Percentiles rank a stretch among this genome's conserved stretches.
phyloP scores from a whole-genome alignment of 1,140 invertebrate genomes.

The Scylla paramamosain region DNA sequence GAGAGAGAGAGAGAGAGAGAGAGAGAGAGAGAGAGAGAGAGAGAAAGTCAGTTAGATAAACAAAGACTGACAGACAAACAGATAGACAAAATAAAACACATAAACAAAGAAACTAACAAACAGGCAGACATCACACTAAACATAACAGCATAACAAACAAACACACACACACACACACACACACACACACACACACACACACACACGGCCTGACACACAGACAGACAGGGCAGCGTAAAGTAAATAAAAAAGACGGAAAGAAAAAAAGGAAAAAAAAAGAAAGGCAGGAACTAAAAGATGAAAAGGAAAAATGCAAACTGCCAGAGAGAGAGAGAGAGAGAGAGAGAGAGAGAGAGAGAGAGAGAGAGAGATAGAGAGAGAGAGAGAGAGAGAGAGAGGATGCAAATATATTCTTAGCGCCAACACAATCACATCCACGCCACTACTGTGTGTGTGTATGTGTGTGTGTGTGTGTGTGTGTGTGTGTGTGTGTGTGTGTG shows the following conservation, averaged over 20 bases:
- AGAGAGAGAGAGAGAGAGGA: neutral
- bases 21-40: neutral
- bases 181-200: slow-evolving; percentile 1
- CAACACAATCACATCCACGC: no score
- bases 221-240: neutral
- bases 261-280: neutral
- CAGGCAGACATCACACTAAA: neutral
- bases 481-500: no score
- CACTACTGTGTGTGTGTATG: no score
- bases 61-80: neutral
- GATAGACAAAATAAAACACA: neutral
- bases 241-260: neutral
- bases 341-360: neutral
- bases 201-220: slow-evolving; percentile 17
- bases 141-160: neutral
- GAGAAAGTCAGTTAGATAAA: neutral
- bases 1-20: no score
- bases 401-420: no score
- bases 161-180: slow-evolving; percentile 32
- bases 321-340: no score
- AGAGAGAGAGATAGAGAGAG: neutral
- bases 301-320: no score
- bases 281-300: no score
- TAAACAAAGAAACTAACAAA: neutral
- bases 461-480: no score